These are phyloP conservation scores for Gallinago jamesoni DNA, from an alignment of 2,113 vertebrate genomes.

Conservation along the genomic window DNA sequence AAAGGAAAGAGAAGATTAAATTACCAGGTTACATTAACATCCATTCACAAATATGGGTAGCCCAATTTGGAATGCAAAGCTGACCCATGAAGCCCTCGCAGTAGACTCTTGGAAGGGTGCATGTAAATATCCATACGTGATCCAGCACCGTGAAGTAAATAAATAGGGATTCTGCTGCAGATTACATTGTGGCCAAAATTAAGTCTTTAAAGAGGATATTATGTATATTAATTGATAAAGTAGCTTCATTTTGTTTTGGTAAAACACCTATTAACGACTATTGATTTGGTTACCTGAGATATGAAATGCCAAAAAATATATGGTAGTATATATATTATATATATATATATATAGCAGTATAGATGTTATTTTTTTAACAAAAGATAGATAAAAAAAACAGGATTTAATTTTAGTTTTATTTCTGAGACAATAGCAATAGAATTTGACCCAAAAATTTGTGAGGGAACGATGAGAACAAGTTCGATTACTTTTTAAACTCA, in stretches of 20 bases:
- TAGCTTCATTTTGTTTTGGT: background rate
- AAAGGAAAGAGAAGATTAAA: background rate
- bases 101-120: background rate
- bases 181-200: background rate
- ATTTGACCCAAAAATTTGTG: background rate
- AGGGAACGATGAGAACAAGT: background rate
- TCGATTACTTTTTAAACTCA: background rate
- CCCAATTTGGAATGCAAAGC: background rate
- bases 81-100: background rate
- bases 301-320: background rate
- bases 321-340: background rate
- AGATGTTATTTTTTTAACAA: background rate
- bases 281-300: background rate
- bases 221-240: background rate
- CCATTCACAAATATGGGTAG: background rate
- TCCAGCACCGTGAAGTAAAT: background rate
- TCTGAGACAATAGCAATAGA: background rate
- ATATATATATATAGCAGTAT: background rate
- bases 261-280: background rate
- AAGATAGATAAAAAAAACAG: background rate
- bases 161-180: background rate
- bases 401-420: background rate
- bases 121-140: background rate
- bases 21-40: background rate
- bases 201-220: background rate